Evolutionary conservation across 2,113 vertebrate species (phyloP), one percentile per base, ranked within the genome.

Genomic region (Gambusia holbrooki): DNA sequence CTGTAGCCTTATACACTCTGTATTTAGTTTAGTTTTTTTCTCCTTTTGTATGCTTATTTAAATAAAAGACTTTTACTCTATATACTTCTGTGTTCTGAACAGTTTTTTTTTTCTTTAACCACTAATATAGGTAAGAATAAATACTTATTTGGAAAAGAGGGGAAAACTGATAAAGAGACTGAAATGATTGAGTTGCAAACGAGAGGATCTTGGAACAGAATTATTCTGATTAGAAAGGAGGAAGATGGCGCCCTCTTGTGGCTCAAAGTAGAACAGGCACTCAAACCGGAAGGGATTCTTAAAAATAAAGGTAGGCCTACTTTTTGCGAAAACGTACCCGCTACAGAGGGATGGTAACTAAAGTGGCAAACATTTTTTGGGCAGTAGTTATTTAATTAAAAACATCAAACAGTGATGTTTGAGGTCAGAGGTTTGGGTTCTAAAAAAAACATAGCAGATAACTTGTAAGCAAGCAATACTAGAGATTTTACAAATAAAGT

Each of bases 1-100:
- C 72, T 87, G 80, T 92, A 91, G 84, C 70, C 77, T 19, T 65
- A 83, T 82, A 87, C 77, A 80, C 14, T 60, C 75, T 15, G 66
- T 28, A 83, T 58, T 22, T 73, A 73, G 69, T 80, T 48, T 66
- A 80, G 66, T 69, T 35, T 35, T 35, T 35, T 32, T 32, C 32
- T 7, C 33, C 68, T 81, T 88, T 93, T 90, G 88, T 92, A 92
- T 90, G 84, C 82, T 88, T 87, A 92, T 93, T 94, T 92, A 92
- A 94, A 92, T 91, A 92, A 91, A 89, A 88, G 0, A 45, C 19
- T 73, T 91, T 91, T 92, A 84, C 88, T 80, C 85, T 80, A 82
- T 60, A 32, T 22, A 2, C 1, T 54, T 45, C 14, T 71, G 22
- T 74, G 17, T 62, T 87, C 33, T 28, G 13, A n/a, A 12, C n/a